phyloP scores from a whole-genome alignment of 2,888 invertebrate genomes.

The Gandaritis pyraliata region DNA sequence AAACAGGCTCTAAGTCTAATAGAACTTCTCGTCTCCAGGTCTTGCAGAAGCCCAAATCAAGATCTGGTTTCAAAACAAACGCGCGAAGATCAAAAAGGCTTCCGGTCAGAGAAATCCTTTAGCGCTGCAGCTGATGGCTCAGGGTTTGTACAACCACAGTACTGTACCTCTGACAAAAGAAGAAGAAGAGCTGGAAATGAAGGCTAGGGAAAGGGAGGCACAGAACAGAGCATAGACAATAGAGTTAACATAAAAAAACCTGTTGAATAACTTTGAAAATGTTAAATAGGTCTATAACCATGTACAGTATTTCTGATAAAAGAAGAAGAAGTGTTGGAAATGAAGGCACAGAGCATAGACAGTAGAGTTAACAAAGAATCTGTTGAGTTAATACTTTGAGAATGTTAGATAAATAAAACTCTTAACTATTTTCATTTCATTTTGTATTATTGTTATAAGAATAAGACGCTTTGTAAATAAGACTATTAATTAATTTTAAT shows the following conservation, averaged over 20 bases:
- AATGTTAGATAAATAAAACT: background rate
- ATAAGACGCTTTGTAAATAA: constrained; percentile 11
- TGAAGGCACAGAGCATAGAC: too few species aligned
- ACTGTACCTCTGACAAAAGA: constrained; percentile 87
- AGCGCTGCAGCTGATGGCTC: constrained; percentile 96
- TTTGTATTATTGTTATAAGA: constrained; percentile 8
- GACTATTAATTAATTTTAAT: background rate
- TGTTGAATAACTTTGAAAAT: too few species aligned
- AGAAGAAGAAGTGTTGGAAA: too few species aligned
- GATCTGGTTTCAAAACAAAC: constrained; percentile 98
- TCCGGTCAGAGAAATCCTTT: constrained; percentile 93
- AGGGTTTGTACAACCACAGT: constrained; percentile 95
- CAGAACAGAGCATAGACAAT: constrained; percentile 63
- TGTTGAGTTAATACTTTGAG: too few species aligned
- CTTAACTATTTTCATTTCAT: background rate
- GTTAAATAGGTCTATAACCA: too few species aligned
- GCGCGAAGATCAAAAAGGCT: constrained; percentile 98
- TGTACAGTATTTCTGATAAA: too few species aligned
- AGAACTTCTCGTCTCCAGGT: constrained; percentile 53
- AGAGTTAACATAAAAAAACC: too few species aligned
- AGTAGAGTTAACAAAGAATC: too few species aligned
- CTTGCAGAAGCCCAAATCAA: constrained; percentile 98
- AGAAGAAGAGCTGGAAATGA: constrained; percentile 88
- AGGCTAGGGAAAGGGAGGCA: constrained; percentile 70
- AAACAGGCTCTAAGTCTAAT: background rate